Conservation (phyloP, 2,113 vertebrate species). For the Epinephelus fuscoguttatus region DNA sequence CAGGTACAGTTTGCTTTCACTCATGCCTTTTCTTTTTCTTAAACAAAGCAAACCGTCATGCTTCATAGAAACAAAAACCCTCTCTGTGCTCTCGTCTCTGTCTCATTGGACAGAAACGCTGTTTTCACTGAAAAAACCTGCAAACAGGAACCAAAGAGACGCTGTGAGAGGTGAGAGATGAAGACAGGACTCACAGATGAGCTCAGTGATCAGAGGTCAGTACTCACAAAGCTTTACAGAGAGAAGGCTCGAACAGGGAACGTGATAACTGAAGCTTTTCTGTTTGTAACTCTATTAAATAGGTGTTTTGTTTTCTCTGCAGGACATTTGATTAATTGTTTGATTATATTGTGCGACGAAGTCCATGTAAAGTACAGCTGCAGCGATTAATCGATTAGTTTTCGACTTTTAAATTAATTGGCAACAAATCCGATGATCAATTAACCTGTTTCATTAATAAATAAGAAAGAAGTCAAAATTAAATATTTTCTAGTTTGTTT, state of each 20-base stretch:
- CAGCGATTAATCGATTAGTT: too few species aligned
- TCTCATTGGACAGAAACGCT: not conserved
- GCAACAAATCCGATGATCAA: too few species aligned
- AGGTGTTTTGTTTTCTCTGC: too few species aligned
- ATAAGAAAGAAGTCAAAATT: too few species aligned
- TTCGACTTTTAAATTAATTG: too few species aligned
- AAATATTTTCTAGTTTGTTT: too few species aligned
- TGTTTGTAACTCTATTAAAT: too few species aligned
- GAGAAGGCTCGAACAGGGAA: not conserved
- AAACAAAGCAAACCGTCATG: not conserved
- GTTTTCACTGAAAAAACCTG: not conserved
- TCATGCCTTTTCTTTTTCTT: not conserved
- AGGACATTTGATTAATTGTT: too few species aligned
- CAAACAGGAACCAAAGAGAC: not conserved
- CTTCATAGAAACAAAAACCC: not conserved
- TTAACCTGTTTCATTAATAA: too few species aligned
- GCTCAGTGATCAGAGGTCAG: not conserved
- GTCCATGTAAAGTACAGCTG: too few species aligned
- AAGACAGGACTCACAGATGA: not conserved
- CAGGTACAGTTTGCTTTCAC: constrained; percentile 1
- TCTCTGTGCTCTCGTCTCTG: not conserved
- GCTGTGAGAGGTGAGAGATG: not conserved
- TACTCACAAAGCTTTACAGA: constrained; percentile 45
- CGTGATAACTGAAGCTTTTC: too few species aligned
- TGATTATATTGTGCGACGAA: too few species aligned